phyloP scores from a whole-genome alignment of 2,113 vertebrate species.

The Campylorhamphus procurvoides region DNA sequence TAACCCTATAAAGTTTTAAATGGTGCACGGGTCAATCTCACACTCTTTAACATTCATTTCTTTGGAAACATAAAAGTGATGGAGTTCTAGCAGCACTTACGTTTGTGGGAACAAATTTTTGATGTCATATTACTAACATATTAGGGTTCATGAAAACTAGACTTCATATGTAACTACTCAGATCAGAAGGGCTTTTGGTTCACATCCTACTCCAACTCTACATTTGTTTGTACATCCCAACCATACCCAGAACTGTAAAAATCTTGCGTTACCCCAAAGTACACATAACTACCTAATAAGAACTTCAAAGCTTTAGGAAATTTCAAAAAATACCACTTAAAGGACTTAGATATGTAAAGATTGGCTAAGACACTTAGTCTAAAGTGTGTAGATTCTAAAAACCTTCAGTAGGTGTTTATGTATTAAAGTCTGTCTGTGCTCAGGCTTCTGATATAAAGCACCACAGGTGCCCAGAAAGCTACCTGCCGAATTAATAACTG shows the following conservation, averaged over 20 bases:
- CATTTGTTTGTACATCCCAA: background rate
- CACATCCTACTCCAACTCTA: background rate
- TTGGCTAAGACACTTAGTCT: background rate
- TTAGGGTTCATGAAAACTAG: background rate
- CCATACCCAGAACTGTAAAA: background rate
- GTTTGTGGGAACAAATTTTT: constrained; percentile 47
- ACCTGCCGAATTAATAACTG: background rate
- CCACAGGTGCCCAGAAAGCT: background rate
- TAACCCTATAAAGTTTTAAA: constrained; percentile 32
- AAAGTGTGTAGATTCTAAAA: background rate
- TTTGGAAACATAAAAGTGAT: constrained; percentile 30
- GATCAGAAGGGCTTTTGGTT: background rate
- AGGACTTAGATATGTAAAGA: background rate
- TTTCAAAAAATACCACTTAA: background rate
- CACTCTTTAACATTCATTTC: constrained; percentile 25
- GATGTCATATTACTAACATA: background rate
- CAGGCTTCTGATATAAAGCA: background rate
- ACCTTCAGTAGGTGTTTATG: background rate
- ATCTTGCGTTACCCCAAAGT: background rate
- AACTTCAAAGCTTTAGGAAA: background rate
- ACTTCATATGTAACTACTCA: background rate
- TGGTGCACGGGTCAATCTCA: constrained; percentile 15
- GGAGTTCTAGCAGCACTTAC: constrained; percentile 16
- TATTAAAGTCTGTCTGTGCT: background rate
- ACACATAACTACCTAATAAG: background rate